Conservation (phyloP, 2,888 invertebrate species). For the Spilosoma lubricipeda region DNA sequence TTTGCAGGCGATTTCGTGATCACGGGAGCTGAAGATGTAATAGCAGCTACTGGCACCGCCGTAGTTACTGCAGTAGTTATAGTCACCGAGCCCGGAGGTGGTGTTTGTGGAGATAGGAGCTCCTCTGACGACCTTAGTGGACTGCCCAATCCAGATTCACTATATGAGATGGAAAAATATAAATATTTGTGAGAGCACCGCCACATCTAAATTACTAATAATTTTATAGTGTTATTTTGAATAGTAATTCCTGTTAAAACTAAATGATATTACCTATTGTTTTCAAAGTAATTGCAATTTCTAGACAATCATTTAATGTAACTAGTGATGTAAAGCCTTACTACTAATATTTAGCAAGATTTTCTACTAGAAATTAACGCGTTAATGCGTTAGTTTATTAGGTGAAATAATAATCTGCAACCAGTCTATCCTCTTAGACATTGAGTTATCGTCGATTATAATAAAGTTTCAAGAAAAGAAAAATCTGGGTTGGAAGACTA, state of each 20-base stretch:
- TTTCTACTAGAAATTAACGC: neutral
- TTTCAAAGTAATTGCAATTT: too few species aligned
- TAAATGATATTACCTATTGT: neutral
- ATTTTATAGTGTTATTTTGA: too few species aligned
- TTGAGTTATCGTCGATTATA: neutral
- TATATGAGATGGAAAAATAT: slow-evolving; percentile 44
- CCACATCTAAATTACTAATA: neutral
- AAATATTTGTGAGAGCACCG: neutral
- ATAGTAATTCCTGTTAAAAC: neutral
- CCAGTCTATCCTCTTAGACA: neutral
- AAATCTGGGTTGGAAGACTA: slow-evolving; percentile 23
- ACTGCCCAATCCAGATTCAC: slow-evolving; percentile 81
- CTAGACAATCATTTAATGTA: too few species aligned
- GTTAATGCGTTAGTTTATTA: neutral
- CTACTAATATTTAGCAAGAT: neutral
- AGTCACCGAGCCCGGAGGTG: slow-evolving; percentile 64
- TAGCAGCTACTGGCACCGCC: slow-evolving; percentile 48
- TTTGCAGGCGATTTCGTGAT: slow-evolving; percentile 12
- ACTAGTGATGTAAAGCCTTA: too few species aligned
- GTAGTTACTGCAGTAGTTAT: slow-evolving; percentile 34
- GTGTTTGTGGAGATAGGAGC: slow-evolving; percentile 73
- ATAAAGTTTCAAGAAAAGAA: neutral
- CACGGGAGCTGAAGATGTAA: slow-evolving; percentile 7
- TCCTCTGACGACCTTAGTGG: slow-evolving; percentile 80
- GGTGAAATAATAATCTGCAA: neutral